Evolutionary conservation across 2,888 invertebrate species (phyloP).

Genomic region (Eurytoma californica): DNA sequence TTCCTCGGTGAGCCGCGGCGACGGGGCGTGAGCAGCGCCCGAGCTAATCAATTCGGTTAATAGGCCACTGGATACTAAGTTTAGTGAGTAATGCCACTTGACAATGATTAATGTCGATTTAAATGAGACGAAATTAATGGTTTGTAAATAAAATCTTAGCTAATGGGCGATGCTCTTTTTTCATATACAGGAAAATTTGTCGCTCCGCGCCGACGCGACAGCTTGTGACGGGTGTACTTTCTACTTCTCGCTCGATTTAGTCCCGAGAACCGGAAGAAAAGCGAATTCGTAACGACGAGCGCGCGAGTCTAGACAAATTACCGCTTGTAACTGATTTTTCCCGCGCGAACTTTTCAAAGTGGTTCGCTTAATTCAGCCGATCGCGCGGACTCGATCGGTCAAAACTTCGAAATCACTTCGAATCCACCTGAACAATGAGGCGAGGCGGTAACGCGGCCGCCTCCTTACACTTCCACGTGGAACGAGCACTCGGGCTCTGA

Average conservation of each 20-base stretch:
- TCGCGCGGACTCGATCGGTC: not conserved
- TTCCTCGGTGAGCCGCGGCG: constrained; percentile 27
- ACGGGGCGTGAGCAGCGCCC: constrained; percentile 7
- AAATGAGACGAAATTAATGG: constrained; percentile 39
- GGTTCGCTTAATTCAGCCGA: not conserved
- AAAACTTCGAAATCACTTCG: not conserved
- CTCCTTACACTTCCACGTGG: not conserved
- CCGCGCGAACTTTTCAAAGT: not conserved
- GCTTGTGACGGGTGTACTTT: not conserved
- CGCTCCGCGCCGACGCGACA: not conserved
- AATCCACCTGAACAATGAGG: too few species aligned
- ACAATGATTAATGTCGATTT: constrained; percentile 47
- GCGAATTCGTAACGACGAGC: too few species aligned
- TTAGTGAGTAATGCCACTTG: constrained; percentile 33
- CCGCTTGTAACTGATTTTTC: not conserved
- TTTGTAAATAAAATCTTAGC: constrained; percentile 22
- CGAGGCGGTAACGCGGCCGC: too few species aligned
- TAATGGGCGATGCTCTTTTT: not conserved
- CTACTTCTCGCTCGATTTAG: not conserved
- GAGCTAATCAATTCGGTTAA: constrained; percentile 33
- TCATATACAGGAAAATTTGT: not conserved
- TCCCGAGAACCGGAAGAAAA: too few species aligned
- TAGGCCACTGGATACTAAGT: constrained; percentile 11
- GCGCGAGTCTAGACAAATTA: too few species aligned
- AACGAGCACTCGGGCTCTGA: not conserved